Evolutionary conservation across 2,797 vertebrate genomes (phyloP), one percentile per base, ranked within the genome.

Genomic region (Acanthurus leucopareius): DNA sequence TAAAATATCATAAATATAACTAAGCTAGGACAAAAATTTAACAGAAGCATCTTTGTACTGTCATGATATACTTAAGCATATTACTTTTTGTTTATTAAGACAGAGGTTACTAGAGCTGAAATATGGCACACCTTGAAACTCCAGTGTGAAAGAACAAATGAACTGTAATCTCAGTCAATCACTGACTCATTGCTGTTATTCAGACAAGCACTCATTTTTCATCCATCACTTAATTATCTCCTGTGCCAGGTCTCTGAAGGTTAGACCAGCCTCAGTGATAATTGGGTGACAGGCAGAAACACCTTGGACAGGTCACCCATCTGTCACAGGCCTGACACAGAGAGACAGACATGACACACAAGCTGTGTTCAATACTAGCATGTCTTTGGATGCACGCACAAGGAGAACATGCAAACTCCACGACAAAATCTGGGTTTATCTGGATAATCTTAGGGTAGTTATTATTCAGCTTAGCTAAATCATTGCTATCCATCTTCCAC

Each of bases 381-480:
- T n/a, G 25, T 8, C 22, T 35, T 35, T 64, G 52, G 28, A 45
- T 38, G 28, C 53, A 45, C 51, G 10, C 52, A n/a, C 16, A 17
- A 56, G 52, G 17, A 16, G 5, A 69, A 40, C 40, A 32, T 17
- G 35, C 11, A 32, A 5, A 10, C 16, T 52, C 13, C 6, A 22
- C 51, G 8, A 51, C 9, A 48, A 54, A 63, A 25, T 1, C 19
- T 1, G 16, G 47, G 9, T 49, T 38, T 58, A 35, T 35, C 25
- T 38, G 5, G 7, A 47, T 40, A 40, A 28, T 45, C 7, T 3
- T 16, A 4, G 60, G 17, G 8, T 38, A 45, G 13, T 11, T 10
- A 35, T 56, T 28, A 69, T 58, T 60, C 60, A 65, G 13, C 20
- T 28, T 45, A 25, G 40, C 61, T 54, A 77, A 75, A 66, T 51